Percentiles rank a stretch among this genome's conserved stretches.
These are phyloP conservation scores for Bombus terrestris DNA, from an alignment of 1,140 invertebrate species.

Conservation along the genomic window DNA sequence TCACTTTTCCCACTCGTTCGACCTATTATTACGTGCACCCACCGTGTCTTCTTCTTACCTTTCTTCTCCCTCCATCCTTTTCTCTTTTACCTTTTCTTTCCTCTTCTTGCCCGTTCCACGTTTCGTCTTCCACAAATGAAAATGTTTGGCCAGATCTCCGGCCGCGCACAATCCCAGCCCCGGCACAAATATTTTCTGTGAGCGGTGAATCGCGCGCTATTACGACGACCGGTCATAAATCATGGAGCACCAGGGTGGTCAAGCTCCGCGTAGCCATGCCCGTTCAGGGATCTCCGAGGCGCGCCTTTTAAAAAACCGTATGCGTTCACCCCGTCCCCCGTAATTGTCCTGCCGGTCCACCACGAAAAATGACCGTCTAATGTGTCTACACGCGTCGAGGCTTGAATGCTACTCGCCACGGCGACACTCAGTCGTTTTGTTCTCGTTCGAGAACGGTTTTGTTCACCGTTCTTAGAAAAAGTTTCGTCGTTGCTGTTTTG, in stretches of 20 bases:
- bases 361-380: conserved; percentile 49
- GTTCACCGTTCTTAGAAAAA: not conserved
- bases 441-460: not conserved
- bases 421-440: not conserved
- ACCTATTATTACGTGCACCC: conserved; percentile 60
- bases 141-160: conserved; percentile 72
- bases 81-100: conserved; percentile 7
- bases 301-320: conserved; percentile 28
- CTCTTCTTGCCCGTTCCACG: not conserved
- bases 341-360: conserved; percentile 28
- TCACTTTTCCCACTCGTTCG: conserved; percentile 71
- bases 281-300: conserved; percentile 5
- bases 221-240: conserved; percentile 74
- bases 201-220: conserved; percentile 73
- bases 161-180: conserved; percentile 60
- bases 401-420: conserved; percentile 8
- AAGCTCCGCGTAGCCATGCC: conserved; percentile 43
- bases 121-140: conserved; percentile 70
- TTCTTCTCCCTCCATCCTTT: not conserved
- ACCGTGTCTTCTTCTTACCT: not conserved
- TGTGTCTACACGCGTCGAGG: conserved; percentile 32
- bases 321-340: conserved; percentile 31
- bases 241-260: conserved; percentile 74
- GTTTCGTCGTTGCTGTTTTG: not conserved
- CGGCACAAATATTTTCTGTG: conserved; percentile 75